Evolutionary conservation across 2,888 invertebrate species (phyloP), one percentile per base, ranked within the genome.

Genomic region (Troglohyphantes excavatus): DNA sequence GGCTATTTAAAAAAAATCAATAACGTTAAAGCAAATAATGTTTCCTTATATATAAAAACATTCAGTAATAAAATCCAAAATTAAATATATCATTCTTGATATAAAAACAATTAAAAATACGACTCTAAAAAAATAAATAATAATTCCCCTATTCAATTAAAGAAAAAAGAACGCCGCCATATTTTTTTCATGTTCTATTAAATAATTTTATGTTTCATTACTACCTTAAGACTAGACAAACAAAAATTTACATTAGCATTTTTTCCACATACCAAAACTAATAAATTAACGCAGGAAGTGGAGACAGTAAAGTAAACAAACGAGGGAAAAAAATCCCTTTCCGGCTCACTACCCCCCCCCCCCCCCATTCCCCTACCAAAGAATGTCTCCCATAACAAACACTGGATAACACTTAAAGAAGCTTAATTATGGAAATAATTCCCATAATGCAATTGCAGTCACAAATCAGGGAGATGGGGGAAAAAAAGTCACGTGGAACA

Each of bases 371-470:
- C n/a, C n/a, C 9, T 46, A 46, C 13, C 46, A 7, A 53, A 53
- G 53, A 53, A 53, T 53, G 3, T 53, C 17, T 5, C 17, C 17
- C 23, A 27, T 13, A 23, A 39, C 76, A 76, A 76, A 76, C 63
- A 76, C 9, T 63, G 17, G 61, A 5, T 23, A 17, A 11, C 7
- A 17, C 13, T 3, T 3, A 9, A 23, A 23, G 33, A 76, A 59
- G 23, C 39, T 76, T 76, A 76, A 76, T 76, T 76, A 76, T 76
- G 33, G 39, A 76, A 76, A 76, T 76, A 76, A 76, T 76, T 65
- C n/a, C 39, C 21, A 26, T 29, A 53, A 33, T 17, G 17, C 76
- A 63, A 76, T 76, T 39, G 39, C 33, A 27, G 26, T 63, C 76
- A 26, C 76, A 76, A 76, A 76, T 76, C 76, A 76, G 63, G 33